phyloP scores from a whole-genome alignment of 1,140 invertebrate genomes.

The Drosophila burlai region DNA sequence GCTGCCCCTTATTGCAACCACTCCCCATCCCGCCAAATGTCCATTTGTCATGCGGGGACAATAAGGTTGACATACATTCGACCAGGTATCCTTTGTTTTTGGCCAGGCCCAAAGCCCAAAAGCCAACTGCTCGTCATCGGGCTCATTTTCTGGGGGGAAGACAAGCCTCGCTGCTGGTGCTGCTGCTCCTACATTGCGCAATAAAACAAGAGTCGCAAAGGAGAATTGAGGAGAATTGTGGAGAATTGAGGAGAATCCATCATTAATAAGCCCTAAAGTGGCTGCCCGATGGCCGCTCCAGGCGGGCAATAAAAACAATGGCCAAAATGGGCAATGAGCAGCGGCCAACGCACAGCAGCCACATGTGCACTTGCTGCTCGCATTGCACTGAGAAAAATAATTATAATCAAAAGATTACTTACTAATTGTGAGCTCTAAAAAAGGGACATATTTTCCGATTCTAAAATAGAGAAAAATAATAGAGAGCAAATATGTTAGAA shows the following conservation, averaged over 20 bases:
- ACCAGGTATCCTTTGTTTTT: conserved; percentile 54
- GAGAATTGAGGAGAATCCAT: conserved; percentile 73
- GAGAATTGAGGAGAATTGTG: conserved; percentile 75
- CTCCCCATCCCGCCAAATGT: conserved; percentile 43
- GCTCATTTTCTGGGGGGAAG: conserved; percentile 14
- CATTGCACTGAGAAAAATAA: conserved; percentile 25
- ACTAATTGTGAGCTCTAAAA: not conserved
- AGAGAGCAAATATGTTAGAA: not conserved
- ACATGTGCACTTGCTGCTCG: conserved; percentile 63
- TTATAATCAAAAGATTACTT: too few relatives aligned
- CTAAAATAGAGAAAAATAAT: not conserved
- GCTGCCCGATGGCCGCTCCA: conserved; percentile 64
- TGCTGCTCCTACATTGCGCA: conserved; percentile 60
- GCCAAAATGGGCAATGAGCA: conserved; percentile 76
- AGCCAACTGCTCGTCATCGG: conserved; percentile 3
- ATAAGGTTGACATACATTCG: conserved; percentile 78
- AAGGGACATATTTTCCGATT: accelerated
- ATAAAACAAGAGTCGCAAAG: conserved; percentile 64
- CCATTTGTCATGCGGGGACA: conserved; percentile 77
- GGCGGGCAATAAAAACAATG: conserved; percentile 80
- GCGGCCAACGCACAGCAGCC: conserved; percentile 51
- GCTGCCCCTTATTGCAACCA: conserved; percentile 4
- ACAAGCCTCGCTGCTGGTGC: conserved; percentile 10
- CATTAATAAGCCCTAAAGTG: conserved; percentile 84
- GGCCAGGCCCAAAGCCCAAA: not conserved